phyloP scores from a whole-genome alignment of 2,888 invertebrate species.

The Acrocera orbiculus region DNA sequence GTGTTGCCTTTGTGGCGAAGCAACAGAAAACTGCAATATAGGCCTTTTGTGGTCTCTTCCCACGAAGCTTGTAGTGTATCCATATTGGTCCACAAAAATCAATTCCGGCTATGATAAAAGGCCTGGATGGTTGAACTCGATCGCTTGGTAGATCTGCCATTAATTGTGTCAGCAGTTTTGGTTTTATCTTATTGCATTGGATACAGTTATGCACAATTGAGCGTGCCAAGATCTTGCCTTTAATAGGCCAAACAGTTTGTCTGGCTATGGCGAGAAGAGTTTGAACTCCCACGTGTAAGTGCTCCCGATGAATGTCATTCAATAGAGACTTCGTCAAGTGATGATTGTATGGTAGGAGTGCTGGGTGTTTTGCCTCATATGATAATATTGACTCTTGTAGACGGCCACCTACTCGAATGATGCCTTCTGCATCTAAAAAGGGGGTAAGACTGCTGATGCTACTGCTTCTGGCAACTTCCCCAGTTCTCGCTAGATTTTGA shows the following conservation, averaged over 20 bases:
- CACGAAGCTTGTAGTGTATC: constrained; percentile 3
- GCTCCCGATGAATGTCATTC: constrained; percentile 2
- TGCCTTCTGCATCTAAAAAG: constrained; percentile 12
- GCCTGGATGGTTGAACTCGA: constrained; percentile 7
- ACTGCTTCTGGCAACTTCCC: background rate
- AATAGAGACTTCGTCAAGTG: constrained; percentile 5
- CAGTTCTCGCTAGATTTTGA: background rate
- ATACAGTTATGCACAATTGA: constrained; percentile 10
- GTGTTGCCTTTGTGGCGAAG: constrained; percentile 10
- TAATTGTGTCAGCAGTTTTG: too few species aligned
- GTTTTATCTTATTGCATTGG: constrained; percentile 9
- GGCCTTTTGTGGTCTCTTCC: constrained; percentile 6
- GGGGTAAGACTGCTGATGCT: constrained; percentile 3
- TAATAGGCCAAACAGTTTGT: too few species aligned
- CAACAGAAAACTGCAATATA: constrained; percentile 11
- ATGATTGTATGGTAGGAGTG: constrained; percentile 12
- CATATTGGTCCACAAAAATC: constrained; percentile 8
- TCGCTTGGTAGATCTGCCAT: too few species aligned
- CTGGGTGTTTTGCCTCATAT: constrained; percentile 12
- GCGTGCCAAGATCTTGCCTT: constrained; percentile 8
- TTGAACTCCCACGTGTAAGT: constrained; percentile 8
- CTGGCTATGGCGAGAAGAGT: too few species aligned
- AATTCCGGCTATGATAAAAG: constrained; percentile 8
- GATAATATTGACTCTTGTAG: constrained; percentile 11
- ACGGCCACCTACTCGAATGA: constrained; percentile 18